Base-by-base conservation (phyloP, 2,888 invertebrate genomes). In the Philaethria dido region DNA sequence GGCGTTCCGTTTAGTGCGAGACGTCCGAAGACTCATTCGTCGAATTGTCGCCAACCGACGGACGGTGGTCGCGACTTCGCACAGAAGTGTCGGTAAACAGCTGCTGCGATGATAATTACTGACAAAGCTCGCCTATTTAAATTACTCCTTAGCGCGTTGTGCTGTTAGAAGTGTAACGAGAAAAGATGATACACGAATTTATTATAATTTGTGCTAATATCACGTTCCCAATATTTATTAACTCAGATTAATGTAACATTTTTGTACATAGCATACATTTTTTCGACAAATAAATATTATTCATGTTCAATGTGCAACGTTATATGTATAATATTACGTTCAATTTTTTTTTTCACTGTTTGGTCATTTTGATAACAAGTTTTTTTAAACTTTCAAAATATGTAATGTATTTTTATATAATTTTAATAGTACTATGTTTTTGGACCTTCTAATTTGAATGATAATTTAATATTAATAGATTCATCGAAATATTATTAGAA, bases 51-150 rank as follows among this genome's bases (percentile, higher is more conserved):
- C 80, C 82, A 78, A 78, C 75, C 80, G 83, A 73, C 82, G 82
- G 84, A 79, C 90, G 92, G 92, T 91, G 92, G 92, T 92, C 92
- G 92, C 82, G 86, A 86, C 86, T 91, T 92, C 89, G 86, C 92
- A 91, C 92, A 86, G 76, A 87, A 83, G 89, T 88, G 91, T 81
- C 74, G 78, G 79, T 80, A 87, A 90, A 92, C 87, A 88, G 89
- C 88, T 87, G 89, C 92, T 77, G 86, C 81, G 74, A 74, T 82
- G 88, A 84, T 90, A 92, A 90, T 92, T 85, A 88, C 89, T 82
- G 84, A 90, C 92, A 91, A 91, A 87, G 89, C 83, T 83, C 75
- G 75, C 69, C 59, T 89, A 80, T 91, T 88, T 89, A 80, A 73
- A 68, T 77, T 76, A 80, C 79, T 79, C 80, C 82, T 90, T 89